Evolutionary conservation across 2,888 invertebrate species (phyloP), one percentile per base, ranked within the genome.

Genomic region (Sturmia bella): DNA sequence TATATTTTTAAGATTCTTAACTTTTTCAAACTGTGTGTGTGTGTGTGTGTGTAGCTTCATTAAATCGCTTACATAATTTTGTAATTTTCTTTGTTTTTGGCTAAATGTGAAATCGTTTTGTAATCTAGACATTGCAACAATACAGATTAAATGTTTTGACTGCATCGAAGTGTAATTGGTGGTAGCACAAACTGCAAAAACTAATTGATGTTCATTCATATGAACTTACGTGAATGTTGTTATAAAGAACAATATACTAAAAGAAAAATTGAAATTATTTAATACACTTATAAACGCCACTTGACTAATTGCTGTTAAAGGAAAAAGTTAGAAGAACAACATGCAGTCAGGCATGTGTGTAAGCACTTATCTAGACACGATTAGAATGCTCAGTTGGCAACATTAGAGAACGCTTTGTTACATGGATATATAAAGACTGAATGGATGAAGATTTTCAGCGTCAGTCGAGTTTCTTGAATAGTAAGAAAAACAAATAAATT

Each of bases 281-380:
- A 56, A 56, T 64, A 39, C 19, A 72, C 50, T 72, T 19, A 6
- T 48, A 32, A 78, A 61, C 6, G 52, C 32, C 52, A 80, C 75
- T 70, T 76, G 64, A 80, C 64, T 80, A 76, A 80, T 80, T 80
- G 80, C 64, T 61, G 39, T 24, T 69, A 77, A 77, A 73, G 63
- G 73, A 50, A 77, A 82, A 73, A 63, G 39, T 76, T 73, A 15
- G 12, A 32, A 63, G 21, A 69, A 45, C 27, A 63, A 21, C 13
- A 7, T 32, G 9, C 9, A 32, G 4, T 9, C 32, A 32, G 27
- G 27, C 27, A 27, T 6, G 27, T 32, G 32, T 7, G 32, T 7
- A 32, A 32, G 32, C 9, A 32, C 32, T 32, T 32, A 32, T 32
- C 9, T 32, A 32, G 32, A 32, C 32, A 32, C 32, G 32, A 32